These are phyloP conservation scores for Crambe crambe DNA, from an alignment of 37 sponge, comb jelly and placozoan species.

Conservation along the genomic window DNA sequence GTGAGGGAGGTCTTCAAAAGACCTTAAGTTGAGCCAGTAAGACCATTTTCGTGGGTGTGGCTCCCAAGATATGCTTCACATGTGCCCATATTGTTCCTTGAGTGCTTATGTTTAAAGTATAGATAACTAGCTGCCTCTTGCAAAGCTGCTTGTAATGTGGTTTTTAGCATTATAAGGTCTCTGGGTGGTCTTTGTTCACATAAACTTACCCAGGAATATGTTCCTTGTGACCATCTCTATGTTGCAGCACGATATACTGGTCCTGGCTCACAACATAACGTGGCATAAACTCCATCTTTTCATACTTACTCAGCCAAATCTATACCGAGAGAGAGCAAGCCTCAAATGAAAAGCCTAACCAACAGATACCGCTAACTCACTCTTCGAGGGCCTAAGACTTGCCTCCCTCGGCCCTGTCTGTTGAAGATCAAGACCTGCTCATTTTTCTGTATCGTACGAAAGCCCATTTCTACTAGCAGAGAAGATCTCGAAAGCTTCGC, in stretches of 20 bases:
- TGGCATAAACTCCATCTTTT: constrained; percentile 47
- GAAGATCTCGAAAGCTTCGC: constrained; percentile 31
- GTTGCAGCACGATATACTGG: constrained; percentile 72
- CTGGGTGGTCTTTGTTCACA: too few species aligned
- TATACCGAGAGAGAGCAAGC: constrained; percentile 1
- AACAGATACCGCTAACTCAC: constrained; percentile 31
- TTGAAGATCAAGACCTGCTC: constrained; percentile 68
- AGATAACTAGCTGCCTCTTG: too few species aligned
- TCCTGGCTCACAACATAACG: constrained; percentile 55
- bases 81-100: too few species aligned
- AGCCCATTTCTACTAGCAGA: constrained; percentile 42
- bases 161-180: too few species aligned
- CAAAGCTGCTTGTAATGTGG: too few species aligned
- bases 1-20: too few species aligned
- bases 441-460: constrained; percentile 51
- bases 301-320: constrained; percentile 45
- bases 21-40: too few species aligned
- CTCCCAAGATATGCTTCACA: too few species aligned
- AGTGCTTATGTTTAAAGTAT: too few species aligned
- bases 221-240: constrained; percentile 62
- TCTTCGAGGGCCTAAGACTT: constrained; percentile 69
- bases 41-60: too few species aligned
- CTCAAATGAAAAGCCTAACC: not conserved
- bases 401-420: constrained; percentile 37
- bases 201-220: constrained; percentile 58